A percentile compares a stretch with the other conserved stretches of the same genome.
These are phyloP conservation scores for Sinocyclocheilus anshuiensis DNA, from an alignment of 2,113 vertebrate genomes.

Conservation along the genomic window DNA sequence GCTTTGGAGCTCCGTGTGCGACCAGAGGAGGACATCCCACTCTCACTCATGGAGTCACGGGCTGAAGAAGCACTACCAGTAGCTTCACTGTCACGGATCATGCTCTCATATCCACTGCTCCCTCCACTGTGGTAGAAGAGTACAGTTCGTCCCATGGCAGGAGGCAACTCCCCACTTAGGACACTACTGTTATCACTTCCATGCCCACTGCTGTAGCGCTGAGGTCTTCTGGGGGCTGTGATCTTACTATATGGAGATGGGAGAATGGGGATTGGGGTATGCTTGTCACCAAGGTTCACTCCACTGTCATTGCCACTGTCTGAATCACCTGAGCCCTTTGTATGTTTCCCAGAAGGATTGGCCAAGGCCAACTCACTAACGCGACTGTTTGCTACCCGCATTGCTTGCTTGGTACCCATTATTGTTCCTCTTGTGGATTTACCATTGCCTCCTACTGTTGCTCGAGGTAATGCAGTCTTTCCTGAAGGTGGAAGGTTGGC, in stretches of 20 bases:
- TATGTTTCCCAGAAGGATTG: conserved; percentile 72
- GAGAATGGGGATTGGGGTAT: conserved; percentile 69
- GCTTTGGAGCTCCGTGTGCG: conserved; percentile 87
- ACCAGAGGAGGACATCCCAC: conserved; percentile 85
- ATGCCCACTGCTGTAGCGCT: conserved; percentile 94
- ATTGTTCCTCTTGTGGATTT: conserved; percentile 89
- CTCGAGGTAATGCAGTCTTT: conserved; percentile 74
- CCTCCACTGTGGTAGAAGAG: conserved; percentile 91
- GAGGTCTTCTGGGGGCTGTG: conserved; percentile 90
- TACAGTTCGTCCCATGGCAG: conserved; percentile 95
- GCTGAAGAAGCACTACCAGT: conserved; percentile 94
- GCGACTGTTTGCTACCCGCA: conserved; percentile 80
- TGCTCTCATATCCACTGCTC: conserved; percentile 96
- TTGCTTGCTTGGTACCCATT: conserved; percentile 91
- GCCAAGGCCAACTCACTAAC: conserved; percentile 88
- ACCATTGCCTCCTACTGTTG: conserved; percentile 59
- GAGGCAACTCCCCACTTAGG: conserved; percentile 91
- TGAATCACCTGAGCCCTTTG: conserved; percentile 81
- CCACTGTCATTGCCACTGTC: conserved; percentile 94
- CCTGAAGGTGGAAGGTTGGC: conserved; percentile 76
- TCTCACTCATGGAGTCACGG: conserved; percentile 94
- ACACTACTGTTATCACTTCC: conserved; percentile 98
- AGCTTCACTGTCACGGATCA: conserved; percentile 95
- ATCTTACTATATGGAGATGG: conserved; percentile 98
- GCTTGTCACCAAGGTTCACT: conserved; percentile 78